Evolutionary conservation across 2,888 invertebrate genomes (phyloP).

Genomic region (Torymus texanus): DNA sequence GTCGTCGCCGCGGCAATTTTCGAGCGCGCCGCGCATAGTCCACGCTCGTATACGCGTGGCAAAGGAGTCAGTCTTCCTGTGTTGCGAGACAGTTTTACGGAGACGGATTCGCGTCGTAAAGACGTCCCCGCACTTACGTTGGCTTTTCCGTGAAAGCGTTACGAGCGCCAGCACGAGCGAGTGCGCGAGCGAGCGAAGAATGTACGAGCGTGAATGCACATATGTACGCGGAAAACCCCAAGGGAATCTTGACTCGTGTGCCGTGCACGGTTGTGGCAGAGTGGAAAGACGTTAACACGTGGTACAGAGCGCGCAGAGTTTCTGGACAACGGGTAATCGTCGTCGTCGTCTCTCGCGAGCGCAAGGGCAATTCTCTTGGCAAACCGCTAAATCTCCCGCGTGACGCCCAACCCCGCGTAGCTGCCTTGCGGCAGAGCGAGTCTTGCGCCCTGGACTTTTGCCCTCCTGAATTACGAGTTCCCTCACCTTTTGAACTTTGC

Average conservation of each 20-base stretch:
- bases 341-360: not conserved
- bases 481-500: conserved; percentile 2
- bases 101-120: conserved; percentile 72
- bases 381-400: conserved; percentile 31
- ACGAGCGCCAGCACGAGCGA: conserved; percentile 61
- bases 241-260: conserved; percentile 16
- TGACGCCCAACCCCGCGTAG: conserved; percentile 10
- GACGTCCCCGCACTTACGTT: conserved; percentile 67
- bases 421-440: no score
- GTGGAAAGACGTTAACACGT: not conserved
- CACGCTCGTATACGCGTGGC: not conserved
- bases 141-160: conserved; percentile 65
- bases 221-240: conserved; percentile 7
- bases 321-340: conserved; percentile 23
- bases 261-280: no score
- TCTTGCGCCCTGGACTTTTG: not conserved
- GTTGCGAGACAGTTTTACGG: conserved; percentile 70
- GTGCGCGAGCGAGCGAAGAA: not conserved
- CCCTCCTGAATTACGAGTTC: conserved; percentile 16
- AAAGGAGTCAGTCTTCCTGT: not conserved
- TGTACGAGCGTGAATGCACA: no score
- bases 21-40: not conserved
- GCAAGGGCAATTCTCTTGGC: conserved; percentile 15
- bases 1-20: no score
- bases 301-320: no score